A percentile compares a stretch with the other conserved stretches of the same genome.
Evolutionary conservation across 2,113 vertebrate genomes (phyloP).

Genomic region (Calyptomena viridis): DNA sequence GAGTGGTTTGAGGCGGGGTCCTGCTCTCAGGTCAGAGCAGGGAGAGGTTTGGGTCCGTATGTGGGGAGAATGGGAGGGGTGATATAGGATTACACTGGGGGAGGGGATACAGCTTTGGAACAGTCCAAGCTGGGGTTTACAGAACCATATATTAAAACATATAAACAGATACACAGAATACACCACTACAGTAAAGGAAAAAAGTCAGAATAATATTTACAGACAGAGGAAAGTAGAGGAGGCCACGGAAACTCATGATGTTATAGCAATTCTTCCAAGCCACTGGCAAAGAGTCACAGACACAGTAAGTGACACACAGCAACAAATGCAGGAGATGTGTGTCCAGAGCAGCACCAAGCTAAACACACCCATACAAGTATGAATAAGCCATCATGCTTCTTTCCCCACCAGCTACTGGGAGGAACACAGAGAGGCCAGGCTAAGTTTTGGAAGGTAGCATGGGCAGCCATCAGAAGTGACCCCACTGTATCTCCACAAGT

Average conservation of each 20-base stretch:
- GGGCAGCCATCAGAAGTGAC: neutral
- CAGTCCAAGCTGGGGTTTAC: too few relatives aligned
- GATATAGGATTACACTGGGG: too few relatives aligned
- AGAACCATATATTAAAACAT: too few relatives aligned
- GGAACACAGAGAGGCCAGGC: neutral
- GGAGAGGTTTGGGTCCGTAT: too few relatives aligned
- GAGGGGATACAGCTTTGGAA: too few relatives aligned
- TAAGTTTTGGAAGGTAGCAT: neutral
- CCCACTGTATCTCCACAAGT: neutral
- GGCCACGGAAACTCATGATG: neutral
- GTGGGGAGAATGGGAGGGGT: too few relatives aligned
- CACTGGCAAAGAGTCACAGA: neutral
- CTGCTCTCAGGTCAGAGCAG: too few relatives aligned
- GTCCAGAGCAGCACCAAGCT: neutral
- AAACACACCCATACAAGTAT: rapidly evolving
- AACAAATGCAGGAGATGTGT: neutral
- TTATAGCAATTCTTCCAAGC: neutral
- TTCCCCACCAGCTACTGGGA: neutral
- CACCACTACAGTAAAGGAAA: too few relatives aligned
- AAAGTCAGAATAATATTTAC: neutral
- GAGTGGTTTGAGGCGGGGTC: too few relatives aligned
- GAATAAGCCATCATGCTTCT: neutral
- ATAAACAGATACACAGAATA: too few relatives aligned
- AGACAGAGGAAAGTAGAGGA: neutral
- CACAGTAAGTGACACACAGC: neutral